Evolutionary conservation across 2,888 invertebrate genomes (phyloP), one percentile per base, ranked within the genome.

Genomic region (Scaptomyza caliginosa): DNA sequence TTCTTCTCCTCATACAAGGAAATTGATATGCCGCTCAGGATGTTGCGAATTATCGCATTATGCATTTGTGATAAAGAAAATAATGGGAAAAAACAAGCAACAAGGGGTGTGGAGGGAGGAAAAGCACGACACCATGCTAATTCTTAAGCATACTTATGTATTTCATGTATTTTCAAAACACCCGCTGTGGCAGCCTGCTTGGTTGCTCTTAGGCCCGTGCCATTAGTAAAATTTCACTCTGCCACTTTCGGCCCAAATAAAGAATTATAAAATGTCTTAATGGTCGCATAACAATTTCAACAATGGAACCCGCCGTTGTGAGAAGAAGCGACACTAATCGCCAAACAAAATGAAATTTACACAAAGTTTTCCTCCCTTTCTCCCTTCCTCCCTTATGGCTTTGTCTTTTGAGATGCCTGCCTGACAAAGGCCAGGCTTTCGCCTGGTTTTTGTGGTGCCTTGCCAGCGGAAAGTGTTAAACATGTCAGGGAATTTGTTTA

Each of bases 401-500:
- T 75, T 71, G 67, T 65, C 48, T 74, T 16, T 67, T 46, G 36
- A 59, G 59, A 59, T 46, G 64, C 39, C 64, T 81, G 83, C 34
- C 34, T 34, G 34, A 83, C 87, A 86, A 71, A 84, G 76, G 71
- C 86, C 86, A 86, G 81, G 78, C 59, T 77, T 74, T 77, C n/a
- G 65, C 63, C 52, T 64, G 68, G 64, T 67, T 64, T 67, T 62
- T 67, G 76, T 62, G 65, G 51, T 70, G 69, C 77, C 64, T 60
- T 68, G 46, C 66, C 68, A 76, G 75, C 88, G 86, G 81, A 86
- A 89, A 89, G 88, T 89, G 87, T 86, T 88, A 87, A 88, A 88
- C 88, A 85, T 89, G 86, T 75, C 86, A 73, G 74, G 82, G 87
- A 89, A 88, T 87, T 87, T 84, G 86, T 89, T 89, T 86, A 88